Evolutionary conservation across 2,797 vertebrate species (phyloP), one percentile per base, ranked within the genome.

Genomic region (Agapornis canus): DNA sequence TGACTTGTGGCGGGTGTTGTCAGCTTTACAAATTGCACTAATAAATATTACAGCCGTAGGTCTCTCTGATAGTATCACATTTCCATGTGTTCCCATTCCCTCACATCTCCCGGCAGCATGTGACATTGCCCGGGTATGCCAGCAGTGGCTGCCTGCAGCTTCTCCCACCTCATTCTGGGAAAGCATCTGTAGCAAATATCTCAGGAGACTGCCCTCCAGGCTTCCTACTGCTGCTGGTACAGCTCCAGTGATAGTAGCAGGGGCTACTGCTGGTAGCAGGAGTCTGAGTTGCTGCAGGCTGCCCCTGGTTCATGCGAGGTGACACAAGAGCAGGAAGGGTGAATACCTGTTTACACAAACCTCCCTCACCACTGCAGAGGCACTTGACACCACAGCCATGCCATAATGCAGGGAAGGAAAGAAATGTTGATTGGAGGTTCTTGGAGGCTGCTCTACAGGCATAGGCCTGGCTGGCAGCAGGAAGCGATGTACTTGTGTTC

Each of bases 141-240:
- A 78, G 51, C 64, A 71, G 56, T 18, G 78, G 40, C 51, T 82
- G 81, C 69, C 63, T 82, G 59, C 56, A 45, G 13, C 39, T 95
- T 31, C 57, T 88, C 87, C 89, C 82, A 91, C 76, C 57, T 92
- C 31, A 19, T 65, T 82, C 59, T 66, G 43, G 47, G 51, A 82
- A 90, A 66, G n/a, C 32, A 61, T 70, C 61, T n/a, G 15, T 7
- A 88, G 63, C 90, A 89, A 65, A 31, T 16, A 18, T 37, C 63
- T 81, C 2, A 1, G 82, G 35, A 88, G 26, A 43, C 27, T 69
- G 72, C 14, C 45, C 73, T 86, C 59, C 61, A 71, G 45, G 61
- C 54, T 48, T 77, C 32, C 54, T 73, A n/a, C 51, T 48, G 65
- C 61, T 29, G 43, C 15, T 2, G 7, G 14, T 49, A 42, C 0